These are phyloP conservation scores for Erannis defoliaria DNA, from an alignment of 2,888 invertebrate genomes.

Conservation along the genomic window DNA sequence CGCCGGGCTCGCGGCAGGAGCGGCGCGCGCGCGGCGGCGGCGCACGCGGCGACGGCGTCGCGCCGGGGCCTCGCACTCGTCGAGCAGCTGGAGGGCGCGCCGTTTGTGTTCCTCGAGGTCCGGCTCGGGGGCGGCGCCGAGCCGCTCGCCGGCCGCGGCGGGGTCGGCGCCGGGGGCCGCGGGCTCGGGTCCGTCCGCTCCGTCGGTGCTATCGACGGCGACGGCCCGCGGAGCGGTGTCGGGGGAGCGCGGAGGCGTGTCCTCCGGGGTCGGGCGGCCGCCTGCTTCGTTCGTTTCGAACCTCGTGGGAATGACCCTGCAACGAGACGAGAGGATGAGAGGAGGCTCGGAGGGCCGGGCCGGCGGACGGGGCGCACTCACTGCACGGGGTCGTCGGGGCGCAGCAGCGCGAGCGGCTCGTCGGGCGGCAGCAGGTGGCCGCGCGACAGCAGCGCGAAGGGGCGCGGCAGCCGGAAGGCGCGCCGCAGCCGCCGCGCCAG, in stretches of 20 bases:
- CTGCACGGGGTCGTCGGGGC: constrained; percentile 62
- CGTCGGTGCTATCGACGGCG: not conserved
- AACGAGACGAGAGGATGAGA: not conserved
- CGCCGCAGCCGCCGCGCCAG: constrained; percentile 61
- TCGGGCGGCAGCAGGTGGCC: constrained; percentile 68
- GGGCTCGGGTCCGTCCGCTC: constrained; percentile 1
- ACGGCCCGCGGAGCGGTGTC: not conserved
- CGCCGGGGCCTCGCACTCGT: constrained; percentile 21
- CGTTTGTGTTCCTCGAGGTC: constrained; percentile 47
- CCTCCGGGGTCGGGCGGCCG: not conserved
- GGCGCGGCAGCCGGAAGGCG: constrained; percentile 54
- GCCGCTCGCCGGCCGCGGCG: constrained; percentile 4
- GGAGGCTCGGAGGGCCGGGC: not conserved
- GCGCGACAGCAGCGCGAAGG: constrained; percentile 50
- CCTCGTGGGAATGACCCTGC: not conserved
- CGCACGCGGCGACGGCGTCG: constrained; percentile 25
- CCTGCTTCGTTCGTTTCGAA: not conserved
- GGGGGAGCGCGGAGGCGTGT: not conserved
- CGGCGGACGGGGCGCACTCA: constrained; percentile 46
- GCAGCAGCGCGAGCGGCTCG: constrained; percentile 67
- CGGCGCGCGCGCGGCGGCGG: constrained; percentile 13
- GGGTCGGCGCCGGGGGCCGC: constrained; percentile 1
- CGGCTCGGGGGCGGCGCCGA: not conserved
- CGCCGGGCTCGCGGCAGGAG: not conserved
- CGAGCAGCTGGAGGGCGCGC: constrained; percentile 47